These are phyloP conservation scores for Lepus oiostolus DNA, from an alignment of 2,797 vertebrate genomes.

Conservation along the genomic window DNA sequence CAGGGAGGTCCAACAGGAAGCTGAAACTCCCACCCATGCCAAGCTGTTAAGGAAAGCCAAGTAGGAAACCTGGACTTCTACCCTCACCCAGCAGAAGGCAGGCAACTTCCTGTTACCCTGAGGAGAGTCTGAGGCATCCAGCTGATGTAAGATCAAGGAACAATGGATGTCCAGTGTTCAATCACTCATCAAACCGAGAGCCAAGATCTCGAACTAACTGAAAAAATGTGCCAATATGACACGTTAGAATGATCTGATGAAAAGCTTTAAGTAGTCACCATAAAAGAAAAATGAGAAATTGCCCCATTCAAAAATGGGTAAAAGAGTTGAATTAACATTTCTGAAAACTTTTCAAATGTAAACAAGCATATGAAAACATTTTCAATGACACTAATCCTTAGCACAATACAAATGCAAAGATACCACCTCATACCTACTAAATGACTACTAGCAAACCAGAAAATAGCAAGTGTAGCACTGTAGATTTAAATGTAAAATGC, in stretches of 20 bases:
- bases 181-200: not conserved
- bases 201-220: slow-evolving; percentile 1
- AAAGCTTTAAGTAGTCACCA: not conserved
- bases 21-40: not conserved
- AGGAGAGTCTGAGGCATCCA: not conserved
- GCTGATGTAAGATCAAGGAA: not conserved
- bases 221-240: not conserved
- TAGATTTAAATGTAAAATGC: not conserved
- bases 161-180: not conserved
- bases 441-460: not conserved
- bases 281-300: slow-evolving; percentile 20
- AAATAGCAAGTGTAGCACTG: not conserved
- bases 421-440: not conserved
- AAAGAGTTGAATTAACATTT: not conserved
- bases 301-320: not conserved
- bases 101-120: not conserved
- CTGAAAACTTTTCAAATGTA: not conserved
- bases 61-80: not conserved
- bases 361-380: not conserved
- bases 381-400: not conserved
- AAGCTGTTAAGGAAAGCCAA: not conserved
- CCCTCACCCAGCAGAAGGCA: not conserved
- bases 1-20: not conserved
- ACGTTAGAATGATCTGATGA: not conserved
- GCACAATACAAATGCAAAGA: not conserved